Percentiles rank a stretch among this genome's conserved stretches.
phyloP scores from a whole-genome alignment of 2,113 vertebrate genomes.

The Tautogolabrus adspersus region DNA sequence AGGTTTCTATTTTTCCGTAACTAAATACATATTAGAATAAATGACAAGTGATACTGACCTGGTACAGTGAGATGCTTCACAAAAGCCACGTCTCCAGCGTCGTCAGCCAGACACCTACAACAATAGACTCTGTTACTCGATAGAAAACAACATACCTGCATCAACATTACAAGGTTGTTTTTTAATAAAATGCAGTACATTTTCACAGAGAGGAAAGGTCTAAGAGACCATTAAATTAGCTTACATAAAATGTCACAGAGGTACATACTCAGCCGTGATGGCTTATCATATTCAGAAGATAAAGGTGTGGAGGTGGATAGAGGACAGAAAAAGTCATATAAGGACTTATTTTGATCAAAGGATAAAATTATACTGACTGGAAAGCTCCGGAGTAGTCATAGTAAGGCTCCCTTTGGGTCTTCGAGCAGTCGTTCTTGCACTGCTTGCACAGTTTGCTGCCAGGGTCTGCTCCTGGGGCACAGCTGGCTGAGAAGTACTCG shows the following conservation, averaged over 20 bases:
- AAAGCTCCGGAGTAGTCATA: slow-evolving; percentile 87
- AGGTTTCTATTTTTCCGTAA: not conserved
- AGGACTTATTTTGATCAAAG: not conserved
- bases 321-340: not conserved
- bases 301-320: not conserved
- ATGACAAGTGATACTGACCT: slow-evolving; percentile 77
- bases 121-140: not conserved
- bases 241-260: not conserved
- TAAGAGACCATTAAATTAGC: no score
- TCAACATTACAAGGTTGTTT: not conserved
- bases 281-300: not conserved
- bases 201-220: not conserved
- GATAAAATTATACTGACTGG: slow-evolving; percentile 79
- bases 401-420: slow-evolving; percentile 77
- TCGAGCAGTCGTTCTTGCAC: slow-evolving; percentile 85
- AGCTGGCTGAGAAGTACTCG: slow-evolving; percentile 83
- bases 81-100: slow-evolving; percentile 89
- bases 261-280: not conserved
- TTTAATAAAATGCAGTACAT: not conserved
- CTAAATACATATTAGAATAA: not conserved
- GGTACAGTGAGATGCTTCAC: slow-evolving; percentile 88
- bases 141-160: slow-evolving; percentile 2
- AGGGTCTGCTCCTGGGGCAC: slow-evolving; percentile 81
- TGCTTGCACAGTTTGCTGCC: slow-evolving; percentile 77
- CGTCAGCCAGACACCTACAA: slow-evolving; percentile 87